phyloP scores from a whole-genome alignment of 2,888 invertebrate species.

The Phymatocera aterrima region DNA sequence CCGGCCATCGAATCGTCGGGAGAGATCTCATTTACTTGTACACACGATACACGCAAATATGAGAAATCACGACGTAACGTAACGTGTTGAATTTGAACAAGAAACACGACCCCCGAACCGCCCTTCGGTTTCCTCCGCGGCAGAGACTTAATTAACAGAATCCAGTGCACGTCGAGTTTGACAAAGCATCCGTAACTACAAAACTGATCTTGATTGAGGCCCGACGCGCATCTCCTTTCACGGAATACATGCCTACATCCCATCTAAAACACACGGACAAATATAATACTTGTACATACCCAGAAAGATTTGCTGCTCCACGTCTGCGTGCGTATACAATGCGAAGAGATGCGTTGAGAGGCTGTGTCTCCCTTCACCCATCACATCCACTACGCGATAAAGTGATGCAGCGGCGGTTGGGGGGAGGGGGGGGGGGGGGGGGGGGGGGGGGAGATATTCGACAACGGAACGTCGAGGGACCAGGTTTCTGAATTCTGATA shows the following conservation, averaged over 20 bases:
- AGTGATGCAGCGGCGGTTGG: too few relatives aligned
- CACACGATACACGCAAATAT: too few relatives aligned
- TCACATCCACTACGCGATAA: too few relatives aligned
- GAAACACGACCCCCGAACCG: background rate
- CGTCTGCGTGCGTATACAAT: background rate
- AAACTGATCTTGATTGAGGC: background rate
- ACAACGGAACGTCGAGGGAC: slow-evolving; percentile 9
- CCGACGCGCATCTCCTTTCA: background rate
- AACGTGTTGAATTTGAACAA: background rate
- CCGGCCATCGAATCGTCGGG: too few relatives aligned
- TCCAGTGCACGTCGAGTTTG: background rate
- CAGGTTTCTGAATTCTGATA: background rate
- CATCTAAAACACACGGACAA: too few relatives aligned
- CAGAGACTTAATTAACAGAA: slow-evolving; percentile 21
- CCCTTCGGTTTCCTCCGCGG: background rate
- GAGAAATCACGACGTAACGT: too few relatives aligned
- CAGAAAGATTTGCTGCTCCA: background rate
- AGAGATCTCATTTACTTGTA: too few relatives aligned
- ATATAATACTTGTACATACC: background rate
- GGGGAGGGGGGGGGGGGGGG: too few relatives aligned
- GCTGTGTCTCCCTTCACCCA: too few relatives aligned
- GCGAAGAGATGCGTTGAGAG: too few relatives aligned
- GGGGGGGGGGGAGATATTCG: slow-evolving; percentile 7
- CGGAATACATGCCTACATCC: background rate
- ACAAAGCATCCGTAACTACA: background rate